A percentile compares a stretch with the other conserved stretches of the same genome.
Evolutionary conservation across 2,113 vertebrate species (phyloP).

Genomic region (Calypte anna): DNA sequence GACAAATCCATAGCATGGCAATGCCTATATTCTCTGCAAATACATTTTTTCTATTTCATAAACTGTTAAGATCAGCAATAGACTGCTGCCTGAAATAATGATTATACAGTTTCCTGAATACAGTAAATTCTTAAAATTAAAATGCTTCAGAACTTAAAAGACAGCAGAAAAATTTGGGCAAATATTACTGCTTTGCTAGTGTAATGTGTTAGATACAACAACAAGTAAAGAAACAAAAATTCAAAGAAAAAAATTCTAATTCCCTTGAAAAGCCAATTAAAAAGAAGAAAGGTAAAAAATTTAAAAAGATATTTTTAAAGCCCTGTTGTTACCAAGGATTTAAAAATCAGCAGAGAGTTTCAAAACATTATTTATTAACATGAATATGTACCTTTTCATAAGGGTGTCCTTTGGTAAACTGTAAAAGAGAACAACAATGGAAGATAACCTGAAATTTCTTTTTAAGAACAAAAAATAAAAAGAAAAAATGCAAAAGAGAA

Average conservation of each 20-base stretch:
- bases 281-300: not conserved
- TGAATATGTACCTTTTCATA: not conserved
- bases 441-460: not conserved
- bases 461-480: not conserved
- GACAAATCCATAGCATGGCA: not conserved
- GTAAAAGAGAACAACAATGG: not conserved
- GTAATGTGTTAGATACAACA: not conserved
- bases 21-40: not conserved
- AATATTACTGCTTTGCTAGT: not conserved
- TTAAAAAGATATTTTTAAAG: not conserved
- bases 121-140: not conserved
- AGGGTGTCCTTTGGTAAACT: not conserved
- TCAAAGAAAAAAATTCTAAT: not conserved
- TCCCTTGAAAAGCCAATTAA: not conserved
- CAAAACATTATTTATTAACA: not conserved
- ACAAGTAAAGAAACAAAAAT: not conserved
- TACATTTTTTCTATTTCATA: not conserved
- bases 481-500: not conserved
- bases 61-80: not conserved
- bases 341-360: not conserved
- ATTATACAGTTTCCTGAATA: not conserved
- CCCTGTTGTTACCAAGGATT: not conserved
- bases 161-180: not conserved
- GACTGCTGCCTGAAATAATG: not conserved
- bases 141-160: not conserved